Evolutionary conservation across 2,797 vertebrate genomes (phyloP), one percentile per base, ranked within the genome.

Genomic region (Miichthys miiuy): DNA sequence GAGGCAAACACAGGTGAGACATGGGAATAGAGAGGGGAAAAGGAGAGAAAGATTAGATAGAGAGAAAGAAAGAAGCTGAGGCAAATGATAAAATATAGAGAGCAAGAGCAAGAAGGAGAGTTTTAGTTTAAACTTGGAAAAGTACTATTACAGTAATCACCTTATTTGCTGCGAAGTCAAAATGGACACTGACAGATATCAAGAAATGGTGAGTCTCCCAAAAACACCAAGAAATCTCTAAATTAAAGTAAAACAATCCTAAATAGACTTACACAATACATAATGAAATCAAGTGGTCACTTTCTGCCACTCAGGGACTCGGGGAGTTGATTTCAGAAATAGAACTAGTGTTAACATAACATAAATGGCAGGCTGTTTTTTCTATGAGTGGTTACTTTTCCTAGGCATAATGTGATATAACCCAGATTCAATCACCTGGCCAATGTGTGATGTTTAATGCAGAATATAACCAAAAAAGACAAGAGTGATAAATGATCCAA

Each of bases 1-100:
- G 30, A 82, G 74, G 79, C 52, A 66, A 79, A 79, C 41, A 41
- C 18, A 70, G 18, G 55, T 68, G 21, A 55, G 67, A 68, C 46
- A 21, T 65, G 72, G 72, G 75, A 74, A 68, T 34, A 48, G 48
- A 72, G 75, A 57, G 12, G 12, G 16, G 25, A 9, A 2, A 47
- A 11, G 1, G 38, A 60, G 30, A 13, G 41, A 48, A 6, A 55
- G 21, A 68, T 65, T 34, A 38, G 47, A 48, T 16, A 64, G 14
- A 51, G 5, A 56, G 5, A 62, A 17, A 6, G 3, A 66, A 56
- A 6, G 46, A 70, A 38, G 30, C 27, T 14, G 11, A 46, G 10
- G 41, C 7, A 30, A 46, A 54, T 5, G 38, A 60, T 25, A 46
- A 52, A 57, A 51, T 3, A 21, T 20, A 46, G 18, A 48, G 5